Percentiles rank a stretch among this genome's conserved stretches.
phyloP scores from a whole-genome alignment of 2,888 invertebrate species.

The Polydrusus cervinus region DNA sequence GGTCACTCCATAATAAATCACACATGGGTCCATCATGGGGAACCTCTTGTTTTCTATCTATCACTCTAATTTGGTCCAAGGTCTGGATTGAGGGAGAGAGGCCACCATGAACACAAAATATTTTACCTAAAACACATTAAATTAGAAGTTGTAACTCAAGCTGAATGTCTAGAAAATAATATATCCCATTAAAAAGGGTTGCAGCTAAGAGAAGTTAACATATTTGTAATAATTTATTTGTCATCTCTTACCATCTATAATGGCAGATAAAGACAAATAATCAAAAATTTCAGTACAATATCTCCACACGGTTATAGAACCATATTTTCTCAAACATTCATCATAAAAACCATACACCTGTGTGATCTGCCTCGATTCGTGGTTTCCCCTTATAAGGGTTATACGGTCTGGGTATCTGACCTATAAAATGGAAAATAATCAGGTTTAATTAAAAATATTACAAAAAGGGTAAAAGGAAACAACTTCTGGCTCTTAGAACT shows the following conservation, averaged over 20 bases:
- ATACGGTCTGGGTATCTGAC: conserved; percentile 99
- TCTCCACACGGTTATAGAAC: conserved; percentile 98
- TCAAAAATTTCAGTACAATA: conserved; percentile 99
- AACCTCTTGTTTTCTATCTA: conserved; percentile 99
- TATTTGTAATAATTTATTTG: too few species aligned
- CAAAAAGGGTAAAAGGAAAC: too few species aligned
- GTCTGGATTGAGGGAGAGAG: conserved; percentile 99
- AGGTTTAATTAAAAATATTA: conserved; percentile 19
- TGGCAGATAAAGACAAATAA: conserved; percentile 96
- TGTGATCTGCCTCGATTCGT: conserved; percentile 99
- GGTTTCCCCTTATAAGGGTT: conserved; percentile 98
- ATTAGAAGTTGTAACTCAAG: too few species aligned
- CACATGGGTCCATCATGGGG: conserved; percentile 99
- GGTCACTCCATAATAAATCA: conserved; percentile 99
- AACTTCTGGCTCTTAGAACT: too few species aligned
- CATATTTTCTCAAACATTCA: conserved; percentile 98
- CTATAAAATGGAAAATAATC: conserved; percentile 70
- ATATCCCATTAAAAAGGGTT: not conserved
- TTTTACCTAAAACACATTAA: conserved; percentile 74
- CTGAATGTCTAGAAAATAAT: not conserved
- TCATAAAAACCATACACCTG: conserved; percentile 99
- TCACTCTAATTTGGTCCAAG: conserved; percentile 97
- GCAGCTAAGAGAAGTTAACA: too few species aligned
- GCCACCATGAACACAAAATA: conserved; percentile 95
- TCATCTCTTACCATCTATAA: conserved; percentile 85